phyloP scores from a whole-genome alignment of 2,113 vertebrate species.

The Egretta garzetta region DNA sequence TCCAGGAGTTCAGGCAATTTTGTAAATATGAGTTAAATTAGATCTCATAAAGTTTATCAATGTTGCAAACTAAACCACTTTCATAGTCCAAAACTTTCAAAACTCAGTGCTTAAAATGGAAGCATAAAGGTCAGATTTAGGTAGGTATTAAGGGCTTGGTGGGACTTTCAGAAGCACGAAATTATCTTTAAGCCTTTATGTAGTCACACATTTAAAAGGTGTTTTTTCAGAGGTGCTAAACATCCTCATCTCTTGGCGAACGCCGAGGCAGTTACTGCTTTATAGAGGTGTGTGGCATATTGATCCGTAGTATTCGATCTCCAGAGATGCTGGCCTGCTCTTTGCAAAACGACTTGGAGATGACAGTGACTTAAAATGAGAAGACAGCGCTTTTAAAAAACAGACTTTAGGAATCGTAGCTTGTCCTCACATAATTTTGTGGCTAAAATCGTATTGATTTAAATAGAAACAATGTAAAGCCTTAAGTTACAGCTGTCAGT shows the following conservation, averaged over 20 bases:
- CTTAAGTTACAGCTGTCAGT: neutral
- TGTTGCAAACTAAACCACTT: neutral
- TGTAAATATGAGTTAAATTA: neutral
- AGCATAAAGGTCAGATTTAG: neutral
- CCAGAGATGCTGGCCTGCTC: neutral
- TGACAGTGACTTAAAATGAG: neutral
- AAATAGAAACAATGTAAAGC: neutral
- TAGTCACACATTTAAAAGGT: neutral
- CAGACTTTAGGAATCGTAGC: neutral
- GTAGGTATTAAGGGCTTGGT: neutral
- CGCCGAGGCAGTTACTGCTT: neutral
- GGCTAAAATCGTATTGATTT: neutral
- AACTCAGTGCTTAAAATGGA: neutral
- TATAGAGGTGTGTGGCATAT: neutral
- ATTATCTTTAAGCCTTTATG: neutral
- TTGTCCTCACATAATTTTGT: neutral
- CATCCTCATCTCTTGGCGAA: neutral
- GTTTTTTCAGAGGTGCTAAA: conserved; percentile 15
- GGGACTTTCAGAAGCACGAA: neutral
- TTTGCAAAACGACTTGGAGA: neutral
- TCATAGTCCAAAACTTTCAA: neutral
- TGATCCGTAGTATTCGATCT: neutral
- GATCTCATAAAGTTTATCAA: neutral
- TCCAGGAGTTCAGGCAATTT: neutral
- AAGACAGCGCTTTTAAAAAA: neutral